Percentiles rank a stretch among this genome's conserved stretches.
Evolutionary conservation across 1,140 invertebrate genomes (phyloP).

Genomic region (Sinella curviseta): DNA sequence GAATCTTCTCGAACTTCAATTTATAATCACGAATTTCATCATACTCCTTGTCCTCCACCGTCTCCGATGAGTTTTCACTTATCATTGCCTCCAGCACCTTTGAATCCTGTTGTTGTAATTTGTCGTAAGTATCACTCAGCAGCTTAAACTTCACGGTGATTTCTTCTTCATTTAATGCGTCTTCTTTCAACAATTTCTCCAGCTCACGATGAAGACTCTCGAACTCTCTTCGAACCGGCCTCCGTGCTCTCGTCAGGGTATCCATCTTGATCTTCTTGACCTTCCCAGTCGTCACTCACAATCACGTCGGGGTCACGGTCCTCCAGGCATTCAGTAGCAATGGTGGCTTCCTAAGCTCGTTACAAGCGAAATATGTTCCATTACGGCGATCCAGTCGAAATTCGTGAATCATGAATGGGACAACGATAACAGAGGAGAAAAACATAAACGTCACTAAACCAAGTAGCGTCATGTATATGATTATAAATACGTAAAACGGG

Average conservation of each 20-base stretch:
- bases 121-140: background rate
- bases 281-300: background rate
- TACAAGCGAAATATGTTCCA: too few relatives aligned
- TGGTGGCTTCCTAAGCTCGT: too few relatives aligned
- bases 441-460: too few relatives aligned
- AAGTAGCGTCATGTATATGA: too few relatives aligned
- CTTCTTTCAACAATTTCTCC: background rate
- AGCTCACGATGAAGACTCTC: background rate
- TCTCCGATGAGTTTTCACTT: too few relatives aligned
- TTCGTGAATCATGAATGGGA: too few relatives aligned
- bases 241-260: background rate
- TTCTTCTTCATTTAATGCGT: background rate
- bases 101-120: background rate
- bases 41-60: background rate
- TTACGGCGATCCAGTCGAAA: too few relatives aligned
- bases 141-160: background rate
- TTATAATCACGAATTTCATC: background rate
- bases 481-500: too few relatives aligned
- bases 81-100: background rate
- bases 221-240: background rate
- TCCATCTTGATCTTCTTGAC: background rate
- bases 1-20: background rate
- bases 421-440: too few relatives aligned
- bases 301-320: background rate
- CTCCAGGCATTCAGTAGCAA: too few relatives aligned